Evolutionary conservation across 92 coral and sea anemone species (phyloP), one percentile per base, ranked within the genome.

Genomic region (Paragorgia papillata): DNA sequence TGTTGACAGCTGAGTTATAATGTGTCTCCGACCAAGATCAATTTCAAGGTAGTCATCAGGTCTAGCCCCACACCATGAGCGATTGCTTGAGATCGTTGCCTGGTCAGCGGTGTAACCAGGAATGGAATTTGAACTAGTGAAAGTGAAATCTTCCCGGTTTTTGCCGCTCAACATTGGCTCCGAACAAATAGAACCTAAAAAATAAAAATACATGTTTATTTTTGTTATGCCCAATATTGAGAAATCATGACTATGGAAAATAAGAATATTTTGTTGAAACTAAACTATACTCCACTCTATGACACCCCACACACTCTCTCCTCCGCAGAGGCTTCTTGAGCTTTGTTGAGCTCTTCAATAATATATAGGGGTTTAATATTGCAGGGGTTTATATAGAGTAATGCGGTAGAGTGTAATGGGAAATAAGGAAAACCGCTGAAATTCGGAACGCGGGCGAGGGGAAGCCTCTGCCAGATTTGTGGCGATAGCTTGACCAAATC

Each of bases 81-180:
- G 31, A 13, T 31, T 53, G 21, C 75, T 68, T 9, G 75, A 2
- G 20, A 68, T 21, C 0, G 40, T 33, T 7, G 40, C 58, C 48
- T 49, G 32, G 59, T 68, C 75, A 46, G 75, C 75, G 75, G 40
- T 26, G n/a, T 68, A 28, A 27, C 75, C 57, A 44, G 75, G 58
- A 0, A 68, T 1, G 40, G 59, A 68, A 19, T 31, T 68, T 9
- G 75, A 44, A 14, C 58, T 59, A 41, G 31, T 21, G 17, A 44
- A 68, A 7, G n/a, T 22, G 40, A 68, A 27, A 1, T 2, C 24
- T 27, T 58, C 37, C 27, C 18, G 39, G n/a, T 44, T 12, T 46
- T 44, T 28, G 10, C 75, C 55, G 39, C 58, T 68, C 17, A 68
- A 33, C 21, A 68, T 53, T 46, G 75, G 75, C 30, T 68, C 75